Conservation (phyloP, 53 echinoderm and acorn worm genomes). For the Crossaster papposus region DNA sequence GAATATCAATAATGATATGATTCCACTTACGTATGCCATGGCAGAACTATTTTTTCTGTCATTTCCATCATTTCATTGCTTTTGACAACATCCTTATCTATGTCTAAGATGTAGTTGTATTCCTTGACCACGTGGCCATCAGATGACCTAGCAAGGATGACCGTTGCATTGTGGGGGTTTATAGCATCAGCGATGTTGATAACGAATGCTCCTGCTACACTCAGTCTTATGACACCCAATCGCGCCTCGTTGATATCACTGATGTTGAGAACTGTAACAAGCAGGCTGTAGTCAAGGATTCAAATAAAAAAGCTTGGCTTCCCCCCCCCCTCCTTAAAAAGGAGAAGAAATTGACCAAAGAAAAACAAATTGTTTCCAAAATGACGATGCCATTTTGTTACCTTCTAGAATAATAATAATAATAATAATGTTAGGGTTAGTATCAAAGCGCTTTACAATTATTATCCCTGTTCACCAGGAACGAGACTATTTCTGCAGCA, state of each 20-base stretch:
- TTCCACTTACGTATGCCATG: slow-evolving; percentile 20
- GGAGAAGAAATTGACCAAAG: no score
- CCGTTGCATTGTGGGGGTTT: slow-evolving; percentile 41
- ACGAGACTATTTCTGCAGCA: no score
- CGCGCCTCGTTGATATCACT: slow-evolving; percentile 36
- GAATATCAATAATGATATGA: neutral
- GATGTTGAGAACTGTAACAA: slow-evolving; percentile 40
- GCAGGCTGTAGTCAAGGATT: slow-evolving; percentile 15
- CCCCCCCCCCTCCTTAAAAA: neutral
- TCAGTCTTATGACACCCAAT: slow-evolving; percentile 9
- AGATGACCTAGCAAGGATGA: slow-evolving; percentile 6
- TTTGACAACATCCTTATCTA: slow-evolving; percentile 36
- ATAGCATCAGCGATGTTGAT: neutral
- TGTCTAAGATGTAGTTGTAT: slow-evolving; percentile 11
- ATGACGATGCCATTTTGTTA: no score
- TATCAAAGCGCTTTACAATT: no score
- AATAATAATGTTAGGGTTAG: no score
- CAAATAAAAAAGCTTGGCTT: neutral
- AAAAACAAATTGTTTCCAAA: no score
- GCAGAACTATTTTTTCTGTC: slow-evolving; percentile 13
- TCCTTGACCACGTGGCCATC: slow-evolving; percentile 35
- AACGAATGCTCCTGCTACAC: slow-evolving; percentile 31
- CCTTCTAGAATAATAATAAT: no score
- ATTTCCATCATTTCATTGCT: slow-evolving; percentile 42
- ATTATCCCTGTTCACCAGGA: no score